Evolutionary conservation across 2,888 invertebrate species (phyloP).

Genomic region (Monochamus alternatus): DNA sequence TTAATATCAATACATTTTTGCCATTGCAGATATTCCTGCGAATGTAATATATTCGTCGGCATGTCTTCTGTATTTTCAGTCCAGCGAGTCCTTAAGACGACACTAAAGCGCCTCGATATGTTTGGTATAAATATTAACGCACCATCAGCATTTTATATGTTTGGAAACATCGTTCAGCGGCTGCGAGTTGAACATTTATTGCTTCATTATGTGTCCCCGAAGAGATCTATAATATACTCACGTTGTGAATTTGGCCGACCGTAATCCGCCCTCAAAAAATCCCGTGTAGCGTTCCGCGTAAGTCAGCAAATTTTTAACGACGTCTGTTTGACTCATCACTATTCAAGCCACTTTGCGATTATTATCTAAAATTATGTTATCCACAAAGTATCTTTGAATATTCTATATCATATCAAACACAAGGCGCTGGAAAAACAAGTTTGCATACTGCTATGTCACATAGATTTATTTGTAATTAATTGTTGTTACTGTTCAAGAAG

Average conservation of each 20-base stretch:
- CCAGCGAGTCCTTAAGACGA: constrained; percentile 54
- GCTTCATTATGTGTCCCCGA: constrained; percentile 53
- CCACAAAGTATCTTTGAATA: not conserved
- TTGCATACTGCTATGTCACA: no score
- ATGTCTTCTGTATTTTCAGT: constrained; percentile 53
- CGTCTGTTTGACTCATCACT: constrained; percentile 65
- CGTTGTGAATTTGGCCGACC: constrained; percentile 51
- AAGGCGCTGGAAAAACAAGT: no score
- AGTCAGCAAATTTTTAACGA: constrained; percentile 65
- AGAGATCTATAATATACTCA: constrained; percentile 55
- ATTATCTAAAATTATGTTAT: not conserved
- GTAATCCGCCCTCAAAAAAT: constrained; percentile 57
- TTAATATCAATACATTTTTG: constrained; percentile 37
- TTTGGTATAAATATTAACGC: constrained; percentile 68
- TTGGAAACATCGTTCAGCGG: constrained; percentile 64
- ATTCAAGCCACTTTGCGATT: constrained; percentile 37
- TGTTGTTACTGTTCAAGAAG: no score
- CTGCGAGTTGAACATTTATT: constrained; percentile 64
- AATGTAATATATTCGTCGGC: constrained; percentile 47
- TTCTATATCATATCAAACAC: no score
- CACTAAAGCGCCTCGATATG: constrained; percentile 60
- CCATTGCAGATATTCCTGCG: constrained; percentile 28
- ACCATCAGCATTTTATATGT: constrained; percentile 67
- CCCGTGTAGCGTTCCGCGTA: constrained; percentile 56
- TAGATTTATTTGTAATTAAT: no score